These are phyloP conservation scores for Carlito syrichta DNA, from an alignment of 2,113 vertebrate species.

Conservation along the genomic window DNA sequence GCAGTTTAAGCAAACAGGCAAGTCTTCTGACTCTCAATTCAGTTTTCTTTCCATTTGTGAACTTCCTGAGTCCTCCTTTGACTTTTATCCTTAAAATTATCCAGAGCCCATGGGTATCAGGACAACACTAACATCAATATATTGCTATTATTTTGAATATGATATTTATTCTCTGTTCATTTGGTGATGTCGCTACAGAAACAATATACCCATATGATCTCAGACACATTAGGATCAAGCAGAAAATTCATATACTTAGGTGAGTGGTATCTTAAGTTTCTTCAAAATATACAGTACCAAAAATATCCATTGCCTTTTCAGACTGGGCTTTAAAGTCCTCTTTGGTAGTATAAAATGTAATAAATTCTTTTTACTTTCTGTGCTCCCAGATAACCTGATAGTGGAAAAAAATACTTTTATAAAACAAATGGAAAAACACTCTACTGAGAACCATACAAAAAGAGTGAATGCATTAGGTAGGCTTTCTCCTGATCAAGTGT, in stretches of 20 bases:
- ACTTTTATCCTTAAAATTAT: constrained; percentile 14
- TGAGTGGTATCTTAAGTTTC: not conserved
- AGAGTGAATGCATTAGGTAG: not conserved
- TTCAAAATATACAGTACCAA: not conserved
- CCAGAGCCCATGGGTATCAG: not conserved
- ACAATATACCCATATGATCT: not conserved
- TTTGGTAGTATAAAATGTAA: not conserved
- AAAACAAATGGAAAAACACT: not conserved
- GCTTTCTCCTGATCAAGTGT: not conserved
- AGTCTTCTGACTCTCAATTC: not conserved
- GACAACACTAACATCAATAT: not conserved
- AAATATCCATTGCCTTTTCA: not conserved
- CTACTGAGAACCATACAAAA: not conserved
- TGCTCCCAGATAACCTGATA: not conserved
- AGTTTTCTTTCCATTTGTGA: not conserved
- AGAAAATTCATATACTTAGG: not conserved
- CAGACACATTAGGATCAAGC: not conserved
- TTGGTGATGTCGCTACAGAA: not conserved
- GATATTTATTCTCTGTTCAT: not conserved
- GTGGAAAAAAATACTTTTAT: not conserved
- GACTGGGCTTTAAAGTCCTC: not conserved
- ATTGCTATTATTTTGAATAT: not conserved
- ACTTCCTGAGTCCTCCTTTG: not conserved
- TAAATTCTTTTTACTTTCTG: not conserved
- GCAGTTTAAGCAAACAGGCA: not conserved